These are phyloP conservation scores for Tromatobia lineatoria DNA, from an alignment of 2,888 invertebrate species.

Conservation along the genomic window DNA sequence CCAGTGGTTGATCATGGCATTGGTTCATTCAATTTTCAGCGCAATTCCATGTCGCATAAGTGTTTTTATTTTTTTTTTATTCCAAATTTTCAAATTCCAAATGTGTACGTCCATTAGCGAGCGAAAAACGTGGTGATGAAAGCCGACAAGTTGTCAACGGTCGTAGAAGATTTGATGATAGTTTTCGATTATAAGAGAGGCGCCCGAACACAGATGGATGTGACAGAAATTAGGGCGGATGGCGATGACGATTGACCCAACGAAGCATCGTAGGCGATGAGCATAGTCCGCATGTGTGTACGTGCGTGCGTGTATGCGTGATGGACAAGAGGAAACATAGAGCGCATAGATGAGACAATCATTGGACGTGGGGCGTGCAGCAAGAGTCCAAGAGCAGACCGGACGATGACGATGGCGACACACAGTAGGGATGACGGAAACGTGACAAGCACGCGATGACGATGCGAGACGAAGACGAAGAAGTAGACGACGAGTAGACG, in stretches of 20 bases:
- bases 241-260: slow-evolving; percentile 36
- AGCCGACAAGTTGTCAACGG: not conserved
- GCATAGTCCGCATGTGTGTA: not conserved
- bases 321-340: slow-evolving; percentile 43
- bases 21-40: slow-evolving; percentile 21
- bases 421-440: not conserved
- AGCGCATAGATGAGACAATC: slow-evolving; percentile 36
- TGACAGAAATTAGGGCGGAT: slow-evolving; percentile 19
- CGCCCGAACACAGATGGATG: slow-evolving; percentile 12
- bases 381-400: not conserved
- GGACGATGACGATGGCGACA: slow-evolving; percentile 53
- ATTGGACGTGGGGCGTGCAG: not conserved
- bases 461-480: slow-evolving; percentile 62
- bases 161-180: not conserved
- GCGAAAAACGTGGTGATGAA: not conserved
- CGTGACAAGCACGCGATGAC: slow-evolving; percentile 36
- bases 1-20: slow-evolving; percentile 11
- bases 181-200: not conserved
- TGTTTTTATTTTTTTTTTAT: slow-evolving; percentile 9
- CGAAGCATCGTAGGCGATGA: slow-evolving; percentile 7
- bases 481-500: slow-evolving; percentile 65
- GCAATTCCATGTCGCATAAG: slow-evolving; percentile 33
- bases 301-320: slow-evolving; percentile 34
- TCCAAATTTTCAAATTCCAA: not conserved
- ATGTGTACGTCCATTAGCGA: not conserved